Evolutionary conservation across 2,888 invertebrate genomes (phyloP), one percentile per base, ranked within the genome.

Genomic region (Bugula neritina): DNA sequence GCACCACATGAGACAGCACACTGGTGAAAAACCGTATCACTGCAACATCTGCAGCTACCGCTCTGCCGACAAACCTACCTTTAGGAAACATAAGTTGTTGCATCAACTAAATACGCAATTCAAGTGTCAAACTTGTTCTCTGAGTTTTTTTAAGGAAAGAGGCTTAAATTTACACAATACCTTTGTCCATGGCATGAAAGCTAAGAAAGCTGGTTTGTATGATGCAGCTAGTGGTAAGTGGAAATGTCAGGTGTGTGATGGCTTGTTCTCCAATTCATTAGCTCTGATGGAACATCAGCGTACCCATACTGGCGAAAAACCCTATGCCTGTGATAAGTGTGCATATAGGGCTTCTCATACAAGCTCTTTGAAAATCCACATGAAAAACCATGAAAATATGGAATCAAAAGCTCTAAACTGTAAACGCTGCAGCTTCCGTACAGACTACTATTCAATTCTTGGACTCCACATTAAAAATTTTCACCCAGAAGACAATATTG

Each of bases 1-100:
- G 34, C 27, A 63, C n/a, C 63, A 63, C 31, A 63, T 63, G 63
- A 63, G 63, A 27, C 63, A 63, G 31, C 63, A 63, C 63, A 63
- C 63, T 63, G 63, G 63, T 5, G 63, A 63, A 31, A 63, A 63
- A 34, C 63, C 63, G n/a, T 63, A 29, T 31, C 13, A 10, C n/a
- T 63, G 63, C 34, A 63, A 2, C n/a, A 27, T 27, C 2, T 63
- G 63, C 27, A 63, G 31, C 63, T 63, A 25, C n/a, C 63, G 63
- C 27, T 31, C 63, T 31, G 27, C 29, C 10, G 63, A 63, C 27
- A 63, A 31, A 5, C 31, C 63, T 17, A 31, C 31, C 13, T 63
- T 63, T 27, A 27, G 27, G 2, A 63, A 63, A n/a, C 63, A 63
- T 34, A 63, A 25, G 10, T 31, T 27, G 2, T 27, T 31, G 5